phyloP scores from a whole-genome alignment of 2,888 invertebrate genomes.

The Hemaris fuciformis region DNA sequence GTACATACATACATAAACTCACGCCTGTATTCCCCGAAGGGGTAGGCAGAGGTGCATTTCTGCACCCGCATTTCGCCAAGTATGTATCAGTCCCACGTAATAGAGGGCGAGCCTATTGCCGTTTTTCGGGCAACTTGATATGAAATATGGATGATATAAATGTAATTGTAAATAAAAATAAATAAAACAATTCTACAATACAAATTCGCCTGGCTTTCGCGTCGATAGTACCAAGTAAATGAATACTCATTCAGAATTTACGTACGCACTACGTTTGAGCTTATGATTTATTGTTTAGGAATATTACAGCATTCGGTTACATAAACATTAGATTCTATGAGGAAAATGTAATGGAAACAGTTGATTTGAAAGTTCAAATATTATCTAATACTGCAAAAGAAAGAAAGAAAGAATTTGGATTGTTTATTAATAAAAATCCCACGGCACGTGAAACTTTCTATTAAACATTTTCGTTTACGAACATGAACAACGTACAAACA shows the following conservation, averaged over 20 bases:
- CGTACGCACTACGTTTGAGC: neutral
- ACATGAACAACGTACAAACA: neutral
- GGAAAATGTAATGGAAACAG: conserved; percentile 5
- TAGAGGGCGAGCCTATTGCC: too few relatives aligned
- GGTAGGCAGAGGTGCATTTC: too few relatives aligned
- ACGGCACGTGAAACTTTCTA: neutral
- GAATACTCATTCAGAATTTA: neutral
- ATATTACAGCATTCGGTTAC: conserved; percentile 5
- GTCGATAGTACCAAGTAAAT: neutral
- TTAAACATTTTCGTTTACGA: neutral
- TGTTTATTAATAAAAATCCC: neutral
- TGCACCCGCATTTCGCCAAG: too few relatives aligned
- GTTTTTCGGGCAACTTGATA: neutral
- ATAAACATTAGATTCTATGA: conserved; percentile 6
- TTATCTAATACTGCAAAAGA: neutral
- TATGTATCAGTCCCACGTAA: too few relatives aligned
- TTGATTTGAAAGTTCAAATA: conserved; percentile 4
- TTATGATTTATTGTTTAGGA: conserved; percentile 1
- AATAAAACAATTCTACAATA: neutral
- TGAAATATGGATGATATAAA: neutral
- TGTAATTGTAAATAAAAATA: neutral
- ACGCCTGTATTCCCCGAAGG: too few relatives aligned
- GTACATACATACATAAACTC: too few relatives aligned
- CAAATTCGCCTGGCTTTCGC: neutral
- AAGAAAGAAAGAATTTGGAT: neutral